Base-by-base conservation (phyloP, 2,797 vertebrate genomes). In the Coracias cyanogaster region DNA sequence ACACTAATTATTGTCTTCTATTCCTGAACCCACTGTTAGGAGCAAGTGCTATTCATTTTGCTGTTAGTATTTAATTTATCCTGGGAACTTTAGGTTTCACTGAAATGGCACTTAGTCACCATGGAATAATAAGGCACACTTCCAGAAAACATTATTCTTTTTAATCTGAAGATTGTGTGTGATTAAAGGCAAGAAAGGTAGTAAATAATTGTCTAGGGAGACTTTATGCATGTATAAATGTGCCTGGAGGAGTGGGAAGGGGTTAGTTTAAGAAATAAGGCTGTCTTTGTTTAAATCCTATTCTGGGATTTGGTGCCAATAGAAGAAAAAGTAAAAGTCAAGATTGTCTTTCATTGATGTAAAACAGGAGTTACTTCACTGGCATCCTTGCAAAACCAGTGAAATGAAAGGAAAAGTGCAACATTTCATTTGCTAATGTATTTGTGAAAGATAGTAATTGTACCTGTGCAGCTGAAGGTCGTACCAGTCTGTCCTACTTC, bases 71-170 rank as follows among this genome's bases (percentile, higher is more conserved):
- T 95, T 84, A 78, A 95, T 88, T 83, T 94, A 66, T 71, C 52
- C 20, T 60, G 86, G 55, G 79, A 96, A 95, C 83, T 95, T 83
- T 10, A 85, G 26, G 60, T 93, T 97, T 86, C 95, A 90, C 89
- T 82, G 67, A 89, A 97, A 96, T 73, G 64, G 73, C 54, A 54
- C 46, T 95, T 88, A 91, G 86, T 96, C 86, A 91, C 51, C n/a
- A 45, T 24, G 86, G 88, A 97, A 95, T 77, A 96, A 93, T 77
- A 94, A 94, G 67, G 85, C 62, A 39, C 18, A 39, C 46, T 94
- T 96, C 82, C 3, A 2, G 85, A 94, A 92, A 90, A 45, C 57
- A 73, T 89, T 96, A 41, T 66, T 76, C 57, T 85, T 45, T 88
- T 84, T 72, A 78, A 86, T 73, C 66, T 58, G 22, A 28, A 86